Conservation (phyloP, 2,888 invertebrate genomes). For the Ernsta delagoae region DNA sequence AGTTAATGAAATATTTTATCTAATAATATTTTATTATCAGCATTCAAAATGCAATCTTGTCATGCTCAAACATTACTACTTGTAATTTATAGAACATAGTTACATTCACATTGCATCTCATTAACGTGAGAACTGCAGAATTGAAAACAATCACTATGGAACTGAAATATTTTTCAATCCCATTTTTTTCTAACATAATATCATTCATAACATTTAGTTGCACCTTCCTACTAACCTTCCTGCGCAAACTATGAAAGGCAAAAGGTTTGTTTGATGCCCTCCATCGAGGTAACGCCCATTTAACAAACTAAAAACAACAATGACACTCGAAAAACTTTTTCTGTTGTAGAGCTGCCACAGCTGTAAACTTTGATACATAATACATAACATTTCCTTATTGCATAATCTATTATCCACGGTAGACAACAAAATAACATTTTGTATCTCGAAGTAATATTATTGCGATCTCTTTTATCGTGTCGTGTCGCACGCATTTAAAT, state of each 20-base stretch:
- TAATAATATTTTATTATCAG: neutral
- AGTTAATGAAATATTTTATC: too few relatives aligned
- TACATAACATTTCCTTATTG: too few relatives aligned
- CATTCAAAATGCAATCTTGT: neutral
- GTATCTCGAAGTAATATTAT: too few relatives aligned
- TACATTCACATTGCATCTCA: slow-evolving; percentile 12
- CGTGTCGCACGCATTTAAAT: too few relatives aligned
- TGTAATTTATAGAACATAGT: neutral
- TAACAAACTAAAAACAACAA: slow-evolving; percentile 77
- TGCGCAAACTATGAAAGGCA: slow-evolving; percentile 72
- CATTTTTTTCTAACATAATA: neutral
- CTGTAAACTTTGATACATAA: too few relatives aligned
- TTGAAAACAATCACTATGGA: neutral
- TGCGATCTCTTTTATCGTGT: too few relatives aligned
- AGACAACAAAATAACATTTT: too few relatives aligned
- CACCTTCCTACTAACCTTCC: slow-evolving; percentile 74
- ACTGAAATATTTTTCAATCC: neutral
- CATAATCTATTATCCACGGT: too few relatives aligned
- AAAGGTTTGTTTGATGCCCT: slow-evolving; percentile 80
- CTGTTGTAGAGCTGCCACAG: too few relatives aligned
- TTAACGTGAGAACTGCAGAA: slow-evolving; percentile 4
- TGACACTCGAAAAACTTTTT: slow-evolving; percentile 3
- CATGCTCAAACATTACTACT: slow-evolving; percentile 22
- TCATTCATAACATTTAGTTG: slow-evolving; percentile 39
- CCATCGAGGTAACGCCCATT: slow-evolving; percentile 82